Evolutionary conservation across 1,140 invertebrate genomes (phyloP).

Genomic region (Listronotus oregonensis): DNA sequence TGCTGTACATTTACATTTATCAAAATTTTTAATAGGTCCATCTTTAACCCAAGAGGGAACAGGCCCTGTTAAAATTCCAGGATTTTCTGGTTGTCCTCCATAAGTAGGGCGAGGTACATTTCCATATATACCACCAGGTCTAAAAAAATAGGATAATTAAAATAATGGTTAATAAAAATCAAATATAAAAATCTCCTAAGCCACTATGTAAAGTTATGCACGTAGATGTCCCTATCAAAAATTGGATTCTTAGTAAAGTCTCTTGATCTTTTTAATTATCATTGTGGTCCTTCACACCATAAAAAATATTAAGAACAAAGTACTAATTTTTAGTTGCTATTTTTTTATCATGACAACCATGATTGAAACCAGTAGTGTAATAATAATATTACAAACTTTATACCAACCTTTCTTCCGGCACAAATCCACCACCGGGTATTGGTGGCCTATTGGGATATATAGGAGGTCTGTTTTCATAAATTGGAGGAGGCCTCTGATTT

Average conservation of each 20-base stretch:
- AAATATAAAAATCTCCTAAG: too few species aligned
- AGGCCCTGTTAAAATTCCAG: constrained; percentile 53
- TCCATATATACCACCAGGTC: constrained; percentile 43
- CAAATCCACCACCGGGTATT: constrained; percentile 17
- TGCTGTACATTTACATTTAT: constrained; percentile 62
- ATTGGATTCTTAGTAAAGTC: too few species aligned
- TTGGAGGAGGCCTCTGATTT: constrained; percentile 6
- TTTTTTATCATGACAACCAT: too few species aligned
- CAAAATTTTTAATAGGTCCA: constrained; percentile 56
- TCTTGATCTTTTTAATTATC: too few species aligned
- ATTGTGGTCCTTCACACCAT: too few species aligned
- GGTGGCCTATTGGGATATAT: constrained; percentile 4
- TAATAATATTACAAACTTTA: too few species aligned
- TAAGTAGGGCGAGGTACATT: constrained; percentile 9
- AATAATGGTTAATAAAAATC: too few species aligned
- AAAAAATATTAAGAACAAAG: too few species aligned
- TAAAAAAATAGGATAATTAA: constrained; percentile 19
- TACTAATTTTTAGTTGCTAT: too few species aligned
- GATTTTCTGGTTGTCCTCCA: constrained; percentile 27
- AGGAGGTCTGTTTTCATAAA: background rate
- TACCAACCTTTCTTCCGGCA: constrained; percentile 18
- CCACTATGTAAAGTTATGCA: too few species aligned
- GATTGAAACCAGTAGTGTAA: too few species aligned
- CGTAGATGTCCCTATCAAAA: too few species aligned
- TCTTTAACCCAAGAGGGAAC: constrained; percentile 57